Evolutionary conservation across 2,113 vertebrate species (phyloP).

Genomic region (Halcyon senegalensis): DNA sequence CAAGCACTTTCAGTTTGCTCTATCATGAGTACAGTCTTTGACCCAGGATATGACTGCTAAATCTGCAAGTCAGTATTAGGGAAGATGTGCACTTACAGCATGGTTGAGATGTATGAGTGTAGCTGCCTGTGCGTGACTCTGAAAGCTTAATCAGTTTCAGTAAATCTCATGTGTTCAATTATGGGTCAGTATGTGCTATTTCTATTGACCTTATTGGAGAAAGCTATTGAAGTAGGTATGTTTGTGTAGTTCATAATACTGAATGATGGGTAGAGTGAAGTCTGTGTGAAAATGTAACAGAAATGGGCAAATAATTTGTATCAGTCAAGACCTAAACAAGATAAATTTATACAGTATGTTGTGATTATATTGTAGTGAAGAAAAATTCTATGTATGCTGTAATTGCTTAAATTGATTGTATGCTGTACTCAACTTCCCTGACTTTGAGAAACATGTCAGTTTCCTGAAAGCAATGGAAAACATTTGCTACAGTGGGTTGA

Average conservation of each 20-base stretch:
- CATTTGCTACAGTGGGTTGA: background rate
- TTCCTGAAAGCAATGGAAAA: background rate
- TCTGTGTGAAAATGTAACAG: background rate
- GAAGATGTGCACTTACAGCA: slow-evolving; percentile 14
- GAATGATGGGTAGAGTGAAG: background rate
- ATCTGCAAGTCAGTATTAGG: slow-evolving; percentile 47
- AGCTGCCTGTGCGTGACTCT: slow-evolving; percentile 12
- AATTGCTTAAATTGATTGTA: background rate
- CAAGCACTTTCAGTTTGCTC: background rate
- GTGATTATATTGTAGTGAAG: background rate
- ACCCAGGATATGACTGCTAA: slow-evolving; percentile 38
- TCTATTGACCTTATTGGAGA: slow-evolving; percentile 31
- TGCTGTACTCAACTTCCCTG: background rate
- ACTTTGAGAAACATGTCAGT: background rate
- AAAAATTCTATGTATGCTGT: background rate
- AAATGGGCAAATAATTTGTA: background rate
- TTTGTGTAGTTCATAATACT: background rate
- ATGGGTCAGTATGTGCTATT: slow-evolving; percentile 1
- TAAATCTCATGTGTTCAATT: slow-evolving; percentile 54
- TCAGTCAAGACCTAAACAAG: background rate
- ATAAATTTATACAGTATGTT: background rate
- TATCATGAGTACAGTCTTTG: slow-evolving; percentile 25
- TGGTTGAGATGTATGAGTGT: slow-evolving; percentile 12
- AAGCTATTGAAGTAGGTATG: background rate
- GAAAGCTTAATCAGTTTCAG: slow-evolving; percentile 61